phyloP scores from a whole-genome alignment of 2,113 vertebrate species.

The Perca fluviatilis region DNA sequence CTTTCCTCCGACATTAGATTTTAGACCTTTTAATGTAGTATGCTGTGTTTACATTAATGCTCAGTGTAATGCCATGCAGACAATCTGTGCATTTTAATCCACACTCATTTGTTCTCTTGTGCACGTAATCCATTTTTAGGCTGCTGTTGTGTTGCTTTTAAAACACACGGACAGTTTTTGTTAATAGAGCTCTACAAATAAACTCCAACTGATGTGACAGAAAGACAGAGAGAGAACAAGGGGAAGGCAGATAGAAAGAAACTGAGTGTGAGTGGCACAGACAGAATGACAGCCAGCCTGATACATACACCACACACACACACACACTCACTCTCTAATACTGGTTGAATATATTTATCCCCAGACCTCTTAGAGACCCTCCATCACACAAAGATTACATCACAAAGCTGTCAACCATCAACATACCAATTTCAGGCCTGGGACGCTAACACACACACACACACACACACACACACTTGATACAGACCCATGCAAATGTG shows the following conservation, averaged over 20 bases:
- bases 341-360: slow-evolving; percentile 51
- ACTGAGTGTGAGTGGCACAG: background rate
- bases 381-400: slow-evolving; percentile 48
- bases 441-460: background rate
- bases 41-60: background rate
- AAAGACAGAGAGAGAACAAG: slow-evolving; percentile 1
- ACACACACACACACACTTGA: no score
- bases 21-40: background rate
- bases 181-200: slow-evolving; percentile 29
- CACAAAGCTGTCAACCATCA: slow-evolving; percentile 51
- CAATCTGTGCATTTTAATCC: no score
- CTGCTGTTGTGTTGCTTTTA: background rate
- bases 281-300: slow-evolving; percentile 14
- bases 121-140: background rate
- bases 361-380: slow-evolving; percentile 50
- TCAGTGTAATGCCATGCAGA: background rate
- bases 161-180: background rate
- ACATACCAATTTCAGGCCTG: slow-evolving; percentile 45
- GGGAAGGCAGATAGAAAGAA: background rate
- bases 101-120: background rate
- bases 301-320: background rate
- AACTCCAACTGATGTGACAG: background rate
- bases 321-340: slow-evolving; percentile 16
- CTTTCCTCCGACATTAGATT: background rate
- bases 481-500: no score